phyloP scores from a whole-genome alignment of 37 sponge, comb jelly and placozoan genomes.

The Sycon ciliatum region DNA sequence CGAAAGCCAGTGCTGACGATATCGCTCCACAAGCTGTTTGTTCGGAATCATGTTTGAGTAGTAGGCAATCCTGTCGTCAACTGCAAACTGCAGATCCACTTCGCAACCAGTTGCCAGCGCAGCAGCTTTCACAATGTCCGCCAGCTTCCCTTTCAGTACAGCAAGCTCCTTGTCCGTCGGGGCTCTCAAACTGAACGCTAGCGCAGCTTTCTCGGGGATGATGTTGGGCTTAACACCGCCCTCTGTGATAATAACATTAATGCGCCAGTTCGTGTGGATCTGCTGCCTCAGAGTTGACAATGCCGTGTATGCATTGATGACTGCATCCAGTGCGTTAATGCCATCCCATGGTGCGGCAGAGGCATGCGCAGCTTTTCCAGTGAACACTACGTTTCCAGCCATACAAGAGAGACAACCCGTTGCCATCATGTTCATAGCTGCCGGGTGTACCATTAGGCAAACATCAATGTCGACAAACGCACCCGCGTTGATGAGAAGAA shows the following conservation, averaged over 20 bases:
- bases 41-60: slow-evolving; percentile 57
- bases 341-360: slow-evolving; percentile 77
- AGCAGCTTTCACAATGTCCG: slow-evolving; percentile 60
- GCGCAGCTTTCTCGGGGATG: slow-evolving; percentile 46
- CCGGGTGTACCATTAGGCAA: slow-evolving; percentile 94
- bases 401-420: too few relatives aligned
- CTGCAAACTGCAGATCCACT: slow-evolving; percentile 21
- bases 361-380: slow-evolving; percentile 72
- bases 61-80: background rate
- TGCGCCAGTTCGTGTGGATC: slow-evolving; percentile 60
- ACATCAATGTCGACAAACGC: slow-evolving; percentile 61
- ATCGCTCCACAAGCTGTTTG: slow-evolving; percentile 28
- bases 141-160: slow-evolving; percentile 26
- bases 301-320: slow-evolving; percentile 63
- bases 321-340: slow-evolving; percentile 79
- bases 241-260: slow-evolving; percentile 60
- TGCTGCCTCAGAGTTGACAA: slow-evolving; percentile 75
- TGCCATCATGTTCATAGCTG: too few relatives aligned
- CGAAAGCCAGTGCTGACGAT: slow-evolving; percentile 21
- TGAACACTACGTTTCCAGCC: slow-evolving; percentile 34
- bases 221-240: slow-evolving; percentile 57
- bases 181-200: slow-evolving; percentile 51
- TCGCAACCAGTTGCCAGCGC: slow-evolving; percentile 28
- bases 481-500: slow-evolving; percentile 49
- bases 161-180: slow-evolving; percentile 29